Conservation (phyloP, 2,888 invertebrate species). For the Tribolium freemani region DNA sequence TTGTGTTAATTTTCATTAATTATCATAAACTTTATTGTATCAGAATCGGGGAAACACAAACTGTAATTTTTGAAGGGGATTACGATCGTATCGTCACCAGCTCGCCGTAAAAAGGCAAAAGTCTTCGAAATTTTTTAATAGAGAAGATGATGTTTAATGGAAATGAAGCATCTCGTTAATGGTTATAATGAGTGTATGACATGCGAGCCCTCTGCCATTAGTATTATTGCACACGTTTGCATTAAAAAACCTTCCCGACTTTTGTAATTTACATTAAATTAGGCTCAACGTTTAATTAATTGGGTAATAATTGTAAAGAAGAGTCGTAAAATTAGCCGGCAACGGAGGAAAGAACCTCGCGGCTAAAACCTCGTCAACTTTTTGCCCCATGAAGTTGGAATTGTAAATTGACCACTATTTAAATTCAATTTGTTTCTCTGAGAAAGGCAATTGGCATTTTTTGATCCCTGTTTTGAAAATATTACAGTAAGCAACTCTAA, state of each 20-base stretch:
- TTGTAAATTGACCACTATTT: no score
- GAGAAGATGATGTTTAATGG: slow-evolving; percentile 23
- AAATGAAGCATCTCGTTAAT: slow-evolving; percentile 27
- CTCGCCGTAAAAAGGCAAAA: not conserved
- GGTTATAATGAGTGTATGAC: slow-evolving; percentile 21
- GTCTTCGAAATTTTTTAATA: not conserved
- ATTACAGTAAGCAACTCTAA: no score
- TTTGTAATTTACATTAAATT: slow-evolving; percentile 25
- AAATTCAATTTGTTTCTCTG: no score
- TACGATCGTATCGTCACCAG: not conserved
- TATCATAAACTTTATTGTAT: slow-evolving; percentile 29
- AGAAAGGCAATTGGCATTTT: no score
- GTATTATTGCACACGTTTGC: slow-evolving; percentile 27
- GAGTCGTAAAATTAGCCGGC: slow-evolving; percentile 20
- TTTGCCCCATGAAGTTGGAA: no score
- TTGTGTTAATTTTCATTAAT: slow-evolving; percentile 29
- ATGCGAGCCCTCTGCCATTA: slow-evolving; percentile 13
- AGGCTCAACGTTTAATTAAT: slow-evolving; percentile 24
- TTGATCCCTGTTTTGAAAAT: no score
- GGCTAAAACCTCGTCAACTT: not conserved
- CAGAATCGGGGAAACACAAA: not conserved
- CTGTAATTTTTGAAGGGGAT: not conserved
- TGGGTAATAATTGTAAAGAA: slow-evolving; percentile 24
- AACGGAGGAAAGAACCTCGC: not conserved
- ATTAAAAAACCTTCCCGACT: slow-evolving; percentile 15